phyloP scores from a whole-genome alignment of 1,140 invertebrate genomes.

The Leptonema lineaticorne region DNA sequence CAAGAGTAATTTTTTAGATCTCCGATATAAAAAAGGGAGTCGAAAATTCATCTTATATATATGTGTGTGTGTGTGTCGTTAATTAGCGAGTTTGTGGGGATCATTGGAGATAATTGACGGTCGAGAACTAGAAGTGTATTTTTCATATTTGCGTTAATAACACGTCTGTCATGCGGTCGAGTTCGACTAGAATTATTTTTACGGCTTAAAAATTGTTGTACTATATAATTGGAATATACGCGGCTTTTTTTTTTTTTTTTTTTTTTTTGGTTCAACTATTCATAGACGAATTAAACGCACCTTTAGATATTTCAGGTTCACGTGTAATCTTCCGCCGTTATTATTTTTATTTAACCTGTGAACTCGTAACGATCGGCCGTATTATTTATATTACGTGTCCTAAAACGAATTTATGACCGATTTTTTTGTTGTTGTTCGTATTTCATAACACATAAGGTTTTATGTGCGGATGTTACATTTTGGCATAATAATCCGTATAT shows the following conservation, averaged over 20 bases:
- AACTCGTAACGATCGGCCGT: no score
- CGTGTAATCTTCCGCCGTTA: no score
- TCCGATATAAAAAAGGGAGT: slow-evolving; percentile 19
- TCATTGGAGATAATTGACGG: slow-evolving; percentile 39
- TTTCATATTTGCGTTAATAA: slow-evolving; percentile 43
- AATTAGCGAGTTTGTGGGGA: slow-evolving; percentile 38
- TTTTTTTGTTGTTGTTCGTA: no score
- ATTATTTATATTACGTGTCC: no score
- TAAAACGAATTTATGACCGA: no score
- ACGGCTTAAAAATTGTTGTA: slow-evolving; percentile 27
- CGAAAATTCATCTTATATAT: no score
- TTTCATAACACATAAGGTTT: no score
- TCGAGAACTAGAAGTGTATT: slow-evolving; percentile 31
- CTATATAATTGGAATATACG: background rate
- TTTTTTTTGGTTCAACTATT: background rate
- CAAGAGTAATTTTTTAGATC: slow-evolving; percentile 24
- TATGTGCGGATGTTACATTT: no score
- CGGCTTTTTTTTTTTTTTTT: background rate
- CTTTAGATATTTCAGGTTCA: no score
- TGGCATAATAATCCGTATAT: background rate
- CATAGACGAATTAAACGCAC: no score
- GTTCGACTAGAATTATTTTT: slow-evolving; percentile 27
- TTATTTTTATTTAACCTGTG: no score
- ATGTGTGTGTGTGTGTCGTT: slow-evolving; percentile 34
- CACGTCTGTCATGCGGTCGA: slow-evolving; percentile 37